Percentiles rank a stretch among this genome's conserved stretches.
phyloP scores from a whole-genome alignment of 2,113 vertebrate genomes.

The Urocitellus parryii region DNA sequence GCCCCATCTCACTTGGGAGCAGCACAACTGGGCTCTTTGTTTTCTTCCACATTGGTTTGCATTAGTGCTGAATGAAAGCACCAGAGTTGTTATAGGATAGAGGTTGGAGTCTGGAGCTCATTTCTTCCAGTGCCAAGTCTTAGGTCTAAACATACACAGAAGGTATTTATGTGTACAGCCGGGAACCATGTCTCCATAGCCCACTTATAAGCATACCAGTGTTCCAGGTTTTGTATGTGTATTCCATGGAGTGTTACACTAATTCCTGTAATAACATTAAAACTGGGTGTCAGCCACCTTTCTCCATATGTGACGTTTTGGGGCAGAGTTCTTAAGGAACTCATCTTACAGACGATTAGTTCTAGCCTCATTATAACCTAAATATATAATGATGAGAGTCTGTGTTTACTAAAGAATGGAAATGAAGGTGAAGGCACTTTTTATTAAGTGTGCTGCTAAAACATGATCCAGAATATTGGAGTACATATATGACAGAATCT shows the following conservation, averaged over 20 bases:
- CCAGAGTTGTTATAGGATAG: not conserved
- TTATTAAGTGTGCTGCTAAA: not conserved
- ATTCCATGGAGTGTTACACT: not conserved
- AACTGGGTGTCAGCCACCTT: not conserved
- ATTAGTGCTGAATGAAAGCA: not conserved
- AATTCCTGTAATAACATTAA: not conserved
- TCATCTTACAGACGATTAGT: conserved; percentile 21
- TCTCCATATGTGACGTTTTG: not conserved
- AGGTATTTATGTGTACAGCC: not conserved
- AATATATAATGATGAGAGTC: not conserved
- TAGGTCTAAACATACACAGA: not conserved
- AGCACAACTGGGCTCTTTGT: not conserved
- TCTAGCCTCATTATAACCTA: not conserved
- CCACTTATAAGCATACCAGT: not conserved
- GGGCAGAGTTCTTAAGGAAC: not conserved
- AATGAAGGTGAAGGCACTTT: not conserved
- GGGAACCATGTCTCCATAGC: not conserved
- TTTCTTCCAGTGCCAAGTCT: not conserved
- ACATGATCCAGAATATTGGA: not conserved
- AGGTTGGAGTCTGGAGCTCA: not conserved
- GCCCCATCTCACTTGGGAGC: not conserved
- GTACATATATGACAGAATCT: not conserved
- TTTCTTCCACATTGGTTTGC: not conserved
- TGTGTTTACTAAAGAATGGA: not conserved
- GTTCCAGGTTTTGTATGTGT: not conserved